Evolutionary conservation across 1,140 invertebrate genomes (phyloP), one percentile per base, ranked within the genome.

Genomic region (Piezodorus guildinii): DNA sequence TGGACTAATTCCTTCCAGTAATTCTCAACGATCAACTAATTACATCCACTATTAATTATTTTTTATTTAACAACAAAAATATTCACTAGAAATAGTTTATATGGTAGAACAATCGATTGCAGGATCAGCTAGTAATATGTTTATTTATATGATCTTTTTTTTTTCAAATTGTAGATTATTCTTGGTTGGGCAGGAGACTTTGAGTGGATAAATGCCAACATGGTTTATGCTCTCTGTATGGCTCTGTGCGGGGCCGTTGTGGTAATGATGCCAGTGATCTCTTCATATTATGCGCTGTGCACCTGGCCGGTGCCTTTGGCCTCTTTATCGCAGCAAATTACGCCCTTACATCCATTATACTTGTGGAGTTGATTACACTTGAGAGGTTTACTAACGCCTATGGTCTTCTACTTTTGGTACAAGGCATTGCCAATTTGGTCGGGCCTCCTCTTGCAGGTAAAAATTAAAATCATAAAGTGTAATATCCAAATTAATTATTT

Each of bases 371-470:
- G 66, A 88, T 91, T 63, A 85, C 88, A 6, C 71, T 94, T 27
- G 91, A 95, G 68, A 80, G 85, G 70, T 93, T 96, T 71, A 90
- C 91, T 0, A 91, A 90, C 70, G 90, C 90, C 3, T 94, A 95
- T 71, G 92, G 93, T 14, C 76, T 95, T 63, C 74, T 94, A 43
- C 75, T 93, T 60, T 77, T 95, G 4, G 89, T 94, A 62, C 91
- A 95, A 74, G 93, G 92, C 4, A 75, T 94, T 44, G 90, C 89
- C 1, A 91, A 93, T 73, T 78, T 94, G 2, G 80, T 92, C 68
- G 92, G 92, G 34, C 89, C 91, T 51, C 90, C 91, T 14, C 71
- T 94, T 43, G 90, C 87, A 70, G 91, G 90, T 88, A 75, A 23
- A 10, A 39, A 39, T n/a, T n/a, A n/a, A n/a, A n/a, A 39, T 12